phyloP scores from a whole-genome alignment of 2,113 vertebrate genomes.

The Apus apus region DNA sequence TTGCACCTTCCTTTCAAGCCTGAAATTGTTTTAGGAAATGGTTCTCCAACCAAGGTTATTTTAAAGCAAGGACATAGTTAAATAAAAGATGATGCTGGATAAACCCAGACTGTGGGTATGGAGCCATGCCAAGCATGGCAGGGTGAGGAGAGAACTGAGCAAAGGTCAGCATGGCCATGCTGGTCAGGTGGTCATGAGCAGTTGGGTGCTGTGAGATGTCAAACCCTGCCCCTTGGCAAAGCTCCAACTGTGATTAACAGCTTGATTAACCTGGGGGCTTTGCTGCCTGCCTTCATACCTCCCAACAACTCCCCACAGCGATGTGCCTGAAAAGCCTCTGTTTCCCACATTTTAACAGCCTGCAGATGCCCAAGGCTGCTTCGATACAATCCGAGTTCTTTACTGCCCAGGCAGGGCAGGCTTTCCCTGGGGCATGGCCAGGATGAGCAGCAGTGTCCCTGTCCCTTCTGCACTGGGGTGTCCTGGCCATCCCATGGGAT shows the following conservation, averaged over 20 bases:
- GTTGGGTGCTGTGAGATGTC: too few species aligned
- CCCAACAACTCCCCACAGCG: accelerated
- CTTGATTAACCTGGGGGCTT: not conserved
- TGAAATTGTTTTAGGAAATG: not conserved
- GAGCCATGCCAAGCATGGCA: too few species aligned
- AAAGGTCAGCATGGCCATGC: not conserved
- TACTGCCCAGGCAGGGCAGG: accelerated
- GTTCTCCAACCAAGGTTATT: not conserved
- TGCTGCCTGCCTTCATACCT: not conserved
- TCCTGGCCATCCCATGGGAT: not conserved
- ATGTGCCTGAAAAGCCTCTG: not conserved
- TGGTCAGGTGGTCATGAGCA: too few species aligned
- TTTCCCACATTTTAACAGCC: not conserved
- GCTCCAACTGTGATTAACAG: too few species aligned
- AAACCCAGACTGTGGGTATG: not conserved
- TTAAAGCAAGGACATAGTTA: not conserved
- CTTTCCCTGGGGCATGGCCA: accelerated
- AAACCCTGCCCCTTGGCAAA: too few species aligned
- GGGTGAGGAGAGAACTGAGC: not conserved
- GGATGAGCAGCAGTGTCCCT: not conserved
- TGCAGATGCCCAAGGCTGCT: too few species aligned
- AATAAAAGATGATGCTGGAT: not conserved
- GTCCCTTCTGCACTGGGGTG: not conserved
- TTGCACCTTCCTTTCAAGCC: too few species aligned
- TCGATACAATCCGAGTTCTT: not conserved